These are phyloP conservation scores for Cotesia typhae DNA, from an alignment of 1,140 invertebrate species.

Conservation along the genomic window DNA sequence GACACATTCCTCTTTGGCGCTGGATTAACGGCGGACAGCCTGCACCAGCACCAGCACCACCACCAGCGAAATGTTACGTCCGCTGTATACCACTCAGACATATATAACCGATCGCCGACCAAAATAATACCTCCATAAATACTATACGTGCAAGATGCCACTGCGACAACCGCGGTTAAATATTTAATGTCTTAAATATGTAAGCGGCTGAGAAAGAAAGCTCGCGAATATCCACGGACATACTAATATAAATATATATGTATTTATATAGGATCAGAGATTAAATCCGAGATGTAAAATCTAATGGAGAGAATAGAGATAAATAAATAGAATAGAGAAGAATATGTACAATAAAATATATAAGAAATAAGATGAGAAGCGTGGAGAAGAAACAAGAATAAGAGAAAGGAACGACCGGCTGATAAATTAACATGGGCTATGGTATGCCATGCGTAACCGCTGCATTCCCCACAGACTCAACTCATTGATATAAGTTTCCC, in stretches of 20 bases:
- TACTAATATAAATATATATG: neutral
- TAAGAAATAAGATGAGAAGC: constrained; percentile 12
- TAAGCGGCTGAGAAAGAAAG: neutral
- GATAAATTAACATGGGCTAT: constrained; percentile 1
- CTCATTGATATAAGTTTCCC: neutral
- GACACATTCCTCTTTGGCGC: constrained; percentile 40
- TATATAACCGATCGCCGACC: constrained; percentile 21
- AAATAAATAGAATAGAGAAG: neutral
- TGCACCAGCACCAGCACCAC: neutral
- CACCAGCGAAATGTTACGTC: neutral
- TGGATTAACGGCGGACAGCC: constrained; percentile 31
- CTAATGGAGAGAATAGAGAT: no score
- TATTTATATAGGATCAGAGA: constrained; percentile 4
- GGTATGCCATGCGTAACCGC: neutral
- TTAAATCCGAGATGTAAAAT: no score
- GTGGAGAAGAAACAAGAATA: no score
- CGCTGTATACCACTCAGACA: neutral
- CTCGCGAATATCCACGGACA: neutral
- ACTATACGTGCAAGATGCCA: constrained; percentile 23
- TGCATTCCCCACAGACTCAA: neutral
- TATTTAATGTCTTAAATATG: constrained; percentile 23
- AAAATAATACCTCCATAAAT: constrained; percentile 38
- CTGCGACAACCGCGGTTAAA: constrained; percentile 15
- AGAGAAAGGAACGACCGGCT: neutral
- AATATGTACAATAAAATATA: constrained; percentile 6